Evolutionary conservation across 2,888 invertebrate genomes (phyloP), one percentile per base, ranked within the genome.

Genomic region (Campoplex nolae): DNA sequence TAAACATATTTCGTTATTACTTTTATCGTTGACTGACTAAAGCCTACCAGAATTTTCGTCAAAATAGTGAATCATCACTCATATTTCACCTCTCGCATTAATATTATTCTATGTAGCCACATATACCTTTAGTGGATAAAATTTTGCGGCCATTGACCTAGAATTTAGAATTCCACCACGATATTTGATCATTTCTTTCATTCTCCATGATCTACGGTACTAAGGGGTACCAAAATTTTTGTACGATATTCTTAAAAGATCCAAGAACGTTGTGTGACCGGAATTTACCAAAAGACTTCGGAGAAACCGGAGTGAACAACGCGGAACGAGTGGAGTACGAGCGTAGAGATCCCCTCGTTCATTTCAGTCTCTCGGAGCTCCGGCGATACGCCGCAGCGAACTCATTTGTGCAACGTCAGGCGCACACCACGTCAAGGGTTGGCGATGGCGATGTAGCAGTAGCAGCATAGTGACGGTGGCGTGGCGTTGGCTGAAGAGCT

Each of bases 371-470:
- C 78, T 74, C 73, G 77, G 70, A 84, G 82, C 78, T 81, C 68
- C 88, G 86, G 83, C 87, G 91, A 89, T 89, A 90, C 89, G 90
- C 86, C 87, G 89, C 85, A 84, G 89, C 90, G 90, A 89, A 89
- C 90, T 92, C 91, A 90, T 91, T 91, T 90, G 90, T 88, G 89
- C 85, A 88, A 89, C 88, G 92, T 90, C 91, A 88, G 89, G 86
- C 88, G 77, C 85, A 82, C 85, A 86, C 83, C 81, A 71, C 74
- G 78, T 54, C 70, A 74, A 48, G 73, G 78, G 74, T 75, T 74
- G 78, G 67, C 48, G 84, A 68, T 81, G 70, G 77, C 32, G 75
- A 54, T 79, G 68, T 62, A 80, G 79, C 76, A 62, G 71, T 74
- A 88, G 71, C 82, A 81, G 79, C 75, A 77, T 58, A 45, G 78